A percentile compares a stretch with the other conserved stretches of the same genome.
phyloP scores from a whole-genome alignment of 92 coral and sea anemone species.

The Siderastrea radians region DNA sequence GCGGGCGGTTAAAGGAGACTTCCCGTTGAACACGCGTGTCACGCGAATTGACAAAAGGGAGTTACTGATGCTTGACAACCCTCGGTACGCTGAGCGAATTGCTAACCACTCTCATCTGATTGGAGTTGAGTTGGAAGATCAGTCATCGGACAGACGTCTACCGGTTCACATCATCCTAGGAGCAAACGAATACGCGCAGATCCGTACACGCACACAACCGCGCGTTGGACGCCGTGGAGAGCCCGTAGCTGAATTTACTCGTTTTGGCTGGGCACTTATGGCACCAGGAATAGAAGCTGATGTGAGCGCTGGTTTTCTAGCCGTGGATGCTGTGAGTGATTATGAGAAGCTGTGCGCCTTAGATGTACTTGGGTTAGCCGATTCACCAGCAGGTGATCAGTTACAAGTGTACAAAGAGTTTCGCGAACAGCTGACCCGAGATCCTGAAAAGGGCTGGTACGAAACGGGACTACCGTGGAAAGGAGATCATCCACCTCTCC shows the following conservation, averaged over 20 bases:
- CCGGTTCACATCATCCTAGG: slow-evolving; percentile 16
- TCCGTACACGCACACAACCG: slow-evolving; percentile 6
- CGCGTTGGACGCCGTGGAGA: slow-evolving; percentile 46
- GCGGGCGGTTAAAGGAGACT: neutral
- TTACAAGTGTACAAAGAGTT: slow-evolving; percentile 29
- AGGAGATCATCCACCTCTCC: slow-evolving; percentile 44
- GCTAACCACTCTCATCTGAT: no score
- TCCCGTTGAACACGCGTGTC: slow-evolving; percentile 13
- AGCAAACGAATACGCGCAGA: slow-evolving; percentile 39
- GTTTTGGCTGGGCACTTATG: slow-evolving; percentile 47
- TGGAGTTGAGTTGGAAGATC: neutral
- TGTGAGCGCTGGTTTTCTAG: slow-evolving; percentile 3
- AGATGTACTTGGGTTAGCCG: slow-evolving; percentile 40
- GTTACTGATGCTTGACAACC: slow-evolving; percentile 42
- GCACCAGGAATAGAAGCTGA: slow-evolving; percentile 26
- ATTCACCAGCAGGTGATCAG: slow-evolving; percentile 32
- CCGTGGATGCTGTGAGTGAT: slow-evolving; percentile 3
- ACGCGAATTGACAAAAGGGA: slow-evolving; percentile 30
- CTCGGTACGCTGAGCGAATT: neutral
- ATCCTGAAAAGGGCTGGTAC: slow-evolving; percentile 43
- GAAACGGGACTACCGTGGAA: slow-evolving; percentile 33
- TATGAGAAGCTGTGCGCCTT: slow-evolving; percentile 30
- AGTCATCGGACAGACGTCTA: neutral
- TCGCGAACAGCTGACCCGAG: slow-evolving; percentile 41
- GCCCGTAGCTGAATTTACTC: slow-evolving; percentile 44